Evolutionary conservation across 2,113 vertebrate genomes (phyloP).

Genomic region (Lagenorhynchus albirostris): DNA sequence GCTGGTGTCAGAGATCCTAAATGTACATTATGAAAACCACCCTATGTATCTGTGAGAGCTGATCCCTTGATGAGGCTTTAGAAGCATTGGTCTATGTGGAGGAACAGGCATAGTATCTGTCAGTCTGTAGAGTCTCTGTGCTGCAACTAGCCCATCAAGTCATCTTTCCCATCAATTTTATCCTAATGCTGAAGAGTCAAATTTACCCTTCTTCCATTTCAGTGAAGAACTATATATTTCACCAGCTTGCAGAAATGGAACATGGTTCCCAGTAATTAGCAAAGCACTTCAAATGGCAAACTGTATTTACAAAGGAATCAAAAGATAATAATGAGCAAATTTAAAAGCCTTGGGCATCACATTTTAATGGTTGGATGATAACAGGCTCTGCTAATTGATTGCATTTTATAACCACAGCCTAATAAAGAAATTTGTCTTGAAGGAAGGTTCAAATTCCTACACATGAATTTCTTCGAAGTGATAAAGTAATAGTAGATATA

Average conservation of each 20-base stretch:
- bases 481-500: conserved; percentile 35
- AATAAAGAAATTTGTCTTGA: conserved; percentile 56
- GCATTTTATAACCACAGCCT: conserved; percentile 39
- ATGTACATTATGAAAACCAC: not conserved
- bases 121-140: not conserved
- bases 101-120: not conserved
- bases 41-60: not conserved
- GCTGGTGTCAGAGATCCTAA: not conserved
- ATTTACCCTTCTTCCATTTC: not conserved
- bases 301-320: conserved; percentile 53
- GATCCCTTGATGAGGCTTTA: not conserved
- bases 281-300: conserved; percentile 32
- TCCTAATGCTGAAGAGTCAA: not conserved
- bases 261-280: conserved; percentile 20
- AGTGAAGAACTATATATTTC: not conserved
- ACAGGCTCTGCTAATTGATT: conserved; percentile 37
- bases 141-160: not conserved
- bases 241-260: not conserved
- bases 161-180: not conserved
- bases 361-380: conserved; percentile 52
- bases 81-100: not conserved
- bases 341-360: conserved; percentile 48
- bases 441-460: conserved; percentile 26
- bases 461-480: conserved; percentile 17
- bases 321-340: conserved; percentile 49